Base-by-base conservation (phyloP, 2,797 vertebrate genomes). In the Loris lydekkerianus region DNA sequence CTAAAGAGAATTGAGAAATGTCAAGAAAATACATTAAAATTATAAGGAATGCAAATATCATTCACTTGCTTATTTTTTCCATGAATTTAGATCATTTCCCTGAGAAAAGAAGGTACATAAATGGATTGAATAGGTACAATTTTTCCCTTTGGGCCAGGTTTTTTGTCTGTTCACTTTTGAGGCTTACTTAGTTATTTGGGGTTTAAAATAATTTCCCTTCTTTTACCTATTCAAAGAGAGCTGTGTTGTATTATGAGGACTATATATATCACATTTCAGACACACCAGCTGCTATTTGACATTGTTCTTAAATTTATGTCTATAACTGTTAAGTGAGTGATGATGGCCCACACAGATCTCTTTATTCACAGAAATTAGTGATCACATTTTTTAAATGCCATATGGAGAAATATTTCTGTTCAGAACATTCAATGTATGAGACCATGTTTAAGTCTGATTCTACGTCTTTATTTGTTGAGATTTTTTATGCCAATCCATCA, bases 11-110 rank as follows among this genome's bases (percentile, higher is more conserved):
- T 75, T 87, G 15, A 20, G 83, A 87, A 8, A 76, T 75, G 25
- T 86, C 69, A 90, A 92, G 63, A 93, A 95, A 94, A 94, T 70
- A 73, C 58, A 78, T 53, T 95, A 93, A 93, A 97, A 91, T 70
- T 84, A 23, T 11, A 95, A 95, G 95, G 61, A 29, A 91, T 21
- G 29, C 78, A n/a, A 72, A 17, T 46, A 29, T n/a, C 40, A 72
- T 49, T 86, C 23, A 86, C 10, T 0, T 3, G 53, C 40, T 75
- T 88, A 76, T 76, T 93, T 73, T 93, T 82, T 53, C 82, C 2
- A 80, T 85, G 10, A 96, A 89, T 92, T 92, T 15, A 86, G 82
- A 63, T 65, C 31, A 73, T 56, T 82, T 78, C 9, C 23, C 40
- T 34, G 20, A 96, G 53, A 95, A 90, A 29, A 1, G 90, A 89